phyloP scores from a whole-genome alignment of 1,140 invertebrate genomes.

The Anagrus nilaparvatae region DNA sequence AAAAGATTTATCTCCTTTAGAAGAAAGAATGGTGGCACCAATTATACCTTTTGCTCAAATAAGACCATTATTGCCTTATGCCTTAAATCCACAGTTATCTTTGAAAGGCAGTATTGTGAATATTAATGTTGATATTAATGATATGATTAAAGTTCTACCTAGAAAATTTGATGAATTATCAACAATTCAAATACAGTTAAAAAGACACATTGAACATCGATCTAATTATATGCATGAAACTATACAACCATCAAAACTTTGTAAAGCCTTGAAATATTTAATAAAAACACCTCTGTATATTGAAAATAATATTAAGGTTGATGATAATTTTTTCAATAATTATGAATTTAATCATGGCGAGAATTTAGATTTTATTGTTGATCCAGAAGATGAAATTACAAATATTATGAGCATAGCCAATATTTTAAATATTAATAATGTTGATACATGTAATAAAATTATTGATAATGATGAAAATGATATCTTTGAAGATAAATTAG shows the following conservation, averaged over 20 bases:
- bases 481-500: constrained; percentile 4
- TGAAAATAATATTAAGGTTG: constrained; percentile 13
- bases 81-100: constrained; percentile 15
- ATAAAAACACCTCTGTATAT: constrained; percentile 12
- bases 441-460: constrained; percentile 1
- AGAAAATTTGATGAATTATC: constrained; percentile 15
- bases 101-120: constrained; percentile 18
- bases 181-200: constrained; percentile 18
- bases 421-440: neutral
- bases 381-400: constrained; percentile 1
- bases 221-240: constrained; percentile 17
- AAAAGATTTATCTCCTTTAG: constrained; percentile 1
- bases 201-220: constrained; percentile 14
- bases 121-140: constrained; percentile 16
- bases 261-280: constrained; percentile 16
- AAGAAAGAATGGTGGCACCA: constrained; percentile 14
- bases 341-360: constrained; percentile 11
- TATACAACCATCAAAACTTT: constrained; percentile 10
- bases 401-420: neutral
- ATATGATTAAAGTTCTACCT: constrained; percentile 16
- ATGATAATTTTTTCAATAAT: constrained; percentile 11
- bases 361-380: constrained; percentile 11
- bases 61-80: constrained; percentile 13
- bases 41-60: constrained; percentile 15
- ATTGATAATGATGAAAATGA: neutral